Evolutionary conservation across 1,140 invertebrate genomes (phyloP).

Genomic region (Sycophaga agraensis): DNA sequence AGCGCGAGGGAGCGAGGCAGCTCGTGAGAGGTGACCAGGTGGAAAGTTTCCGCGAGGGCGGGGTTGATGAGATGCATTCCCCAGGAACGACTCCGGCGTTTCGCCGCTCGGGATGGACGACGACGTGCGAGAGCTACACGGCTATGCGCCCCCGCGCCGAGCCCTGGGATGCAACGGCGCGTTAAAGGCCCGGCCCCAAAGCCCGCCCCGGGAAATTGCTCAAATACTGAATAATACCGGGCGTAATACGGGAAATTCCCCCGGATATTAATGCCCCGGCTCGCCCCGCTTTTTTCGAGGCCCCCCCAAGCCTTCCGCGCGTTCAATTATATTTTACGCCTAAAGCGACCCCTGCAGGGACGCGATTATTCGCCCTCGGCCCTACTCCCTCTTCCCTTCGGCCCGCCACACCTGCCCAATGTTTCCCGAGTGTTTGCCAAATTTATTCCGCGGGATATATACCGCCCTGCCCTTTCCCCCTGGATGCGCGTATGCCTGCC

Average conservation of each 20-base stretch:
- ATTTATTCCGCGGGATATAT: no score
- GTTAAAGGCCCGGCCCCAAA: constrained; percentile 1
- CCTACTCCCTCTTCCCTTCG: no score
- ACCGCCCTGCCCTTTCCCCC: no score
- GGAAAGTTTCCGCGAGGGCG: constrained; percentile 37
- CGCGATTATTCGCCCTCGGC: no score
- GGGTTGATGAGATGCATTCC: constrained; percentile 46
- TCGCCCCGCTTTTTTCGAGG: no score
- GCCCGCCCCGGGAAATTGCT: constrained; percentile 20
- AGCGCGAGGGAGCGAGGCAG: neutral
- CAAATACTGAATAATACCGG: constrained; percentile 12
- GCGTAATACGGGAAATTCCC: constrained; percentile 17
- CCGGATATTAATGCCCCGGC: constrained; percentile 2
- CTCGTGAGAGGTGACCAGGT: constrained; percentile 43
- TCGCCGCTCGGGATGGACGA: neutral
- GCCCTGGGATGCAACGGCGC: neutral
- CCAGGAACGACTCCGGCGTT: constrained; percentile 22
- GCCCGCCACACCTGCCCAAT: no score
- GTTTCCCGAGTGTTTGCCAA: no score
- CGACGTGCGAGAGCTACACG: constrained; percentile 15
- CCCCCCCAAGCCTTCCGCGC: no score
- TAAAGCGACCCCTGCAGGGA: no score
- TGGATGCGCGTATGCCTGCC: no score
- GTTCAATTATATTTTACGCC: no score
- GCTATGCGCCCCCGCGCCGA: no score